A percentile compares a stretch with the other conserved stretches of the same genome.
Conservation (phyloP, 2,888 invertebrate genomes). For the Cheilosia impressa region DNA sequence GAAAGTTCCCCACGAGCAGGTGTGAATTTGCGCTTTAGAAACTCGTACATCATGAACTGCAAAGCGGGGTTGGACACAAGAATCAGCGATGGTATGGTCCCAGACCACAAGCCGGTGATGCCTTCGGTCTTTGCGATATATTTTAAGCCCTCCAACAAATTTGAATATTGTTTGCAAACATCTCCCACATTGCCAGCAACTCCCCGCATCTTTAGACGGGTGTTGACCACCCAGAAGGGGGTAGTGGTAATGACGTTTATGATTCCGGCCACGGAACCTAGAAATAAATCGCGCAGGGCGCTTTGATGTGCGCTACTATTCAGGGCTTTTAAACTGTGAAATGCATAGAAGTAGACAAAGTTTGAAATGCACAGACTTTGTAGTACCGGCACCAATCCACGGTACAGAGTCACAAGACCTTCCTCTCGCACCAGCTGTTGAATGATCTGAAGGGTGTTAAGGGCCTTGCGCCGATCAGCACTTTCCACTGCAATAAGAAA, state of each 20-base stretch:
- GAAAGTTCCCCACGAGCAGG: conserved; percentile 84
- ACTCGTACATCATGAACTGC: conserved; percentile 96
- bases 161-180: conserved; percentile 83
- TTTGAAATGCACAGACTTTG: conserved; percentile 94
- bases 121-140: conserved; percentile 91
- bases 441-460: conserved; percentile 88
- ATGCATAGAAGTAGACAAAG: conserved; percentile 97
- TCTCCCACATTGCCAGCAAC: conserved; percentile 80
- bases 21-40: conserved; percentile 89
- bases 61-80: conserved; percentile 95
- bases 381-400: conserved; percentile 91
- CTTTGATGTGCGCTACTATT: conserved; percentile 84
- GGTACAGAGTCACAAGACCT: conserved; percentile 87
- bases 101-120: conserved; percentile 90
- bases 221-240: conserved; percentile 96
- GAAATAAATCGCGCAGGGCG: conserved; percentile 89
- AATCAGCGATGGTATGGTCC: conserved; percentile 92
- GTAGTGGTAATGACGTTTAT: conserved; percentile 94
- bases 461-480: conserved; percentile 86
- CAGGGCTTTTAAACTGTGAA: conserved; percentile 90
- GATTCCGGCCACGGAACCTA: conserved; percentile 91
- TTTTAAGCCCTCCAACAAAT: conserved; percentile 87
- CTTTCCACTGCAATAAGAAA: conserved; percentile 88
- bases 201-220: conserved; percentile 92
- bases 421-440: conserved; percentile 88